These are phyloP conservation scores for Aspidapion aeneum DNA, from an alignment of 2,888 invertebrate genomes.

Conservation along the genomic window DNA sequence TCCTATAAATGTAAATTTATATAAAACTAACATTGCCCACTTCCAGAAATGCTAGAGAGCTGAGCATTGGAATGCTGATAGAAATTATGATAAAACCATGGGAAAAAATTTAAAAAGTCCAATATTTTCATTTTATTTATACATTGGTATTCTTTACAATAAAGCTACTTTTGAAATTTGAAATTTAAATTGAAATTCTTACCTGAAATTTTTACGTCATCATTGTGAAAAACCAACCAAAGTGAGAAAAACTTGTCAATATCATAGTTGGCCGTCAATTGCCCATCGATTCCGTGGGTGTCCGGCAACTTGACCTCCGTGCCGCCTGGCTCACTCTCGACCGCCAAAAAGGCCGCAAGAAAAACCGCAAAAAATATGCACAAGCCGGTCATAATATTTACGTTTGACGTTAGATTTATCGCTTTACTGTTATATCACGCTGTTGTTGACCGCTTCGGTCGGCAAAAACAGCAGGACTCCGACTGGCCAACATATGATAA, in stretches of 20 bases:
- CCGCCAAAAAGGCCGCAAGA: conserved; percentile 17
- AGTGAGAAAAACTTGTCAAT: conserved; percentile 53
- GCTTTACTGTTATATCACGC: too few species aligned
- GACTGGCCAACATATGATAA: not conserved
- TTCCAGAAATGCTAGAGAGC: too few species aligned
- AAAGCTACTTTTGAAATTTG: too few species aligned
- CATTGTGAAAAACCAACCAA: conserved; percentile 53
- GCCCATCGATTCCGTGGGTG: conserved; percentile 51
- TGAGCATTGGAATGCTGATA: too few species aligned
- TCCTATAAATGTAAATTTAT: too few species aligned
- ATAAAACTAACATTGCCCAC: too few species aligned
- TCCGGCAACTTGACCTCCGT: conserved; percentile 41
- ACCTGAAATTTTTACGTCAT: conserved; percentile 50
- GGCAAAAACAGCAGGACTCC: not conserved
- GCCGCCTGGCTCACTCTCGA: conserved; percentile 19
- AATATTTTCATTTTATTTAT: too few species aligned
- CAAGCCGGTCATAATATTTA: conserved; percentile 5
- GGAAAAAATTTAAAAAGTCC: too few species aligned
- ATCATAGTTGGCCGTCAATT: conserved; percentile 49
- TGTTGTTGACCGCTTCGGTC: not conserved
- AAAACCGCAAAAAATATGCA: conserved; percentile 9
- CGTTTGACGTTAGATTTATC: too few species aligned
- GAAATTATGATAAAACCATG: too few species aligned
- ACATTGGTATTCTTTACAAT: too few species aligned
- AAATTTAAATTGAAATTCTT: too few species aligned